Evolutionary conservation across 2,888 invertebrate species (phyloP), one percentile per base, ranked within the genome.

Genomic region (Leptopilina myrica): DNA sequence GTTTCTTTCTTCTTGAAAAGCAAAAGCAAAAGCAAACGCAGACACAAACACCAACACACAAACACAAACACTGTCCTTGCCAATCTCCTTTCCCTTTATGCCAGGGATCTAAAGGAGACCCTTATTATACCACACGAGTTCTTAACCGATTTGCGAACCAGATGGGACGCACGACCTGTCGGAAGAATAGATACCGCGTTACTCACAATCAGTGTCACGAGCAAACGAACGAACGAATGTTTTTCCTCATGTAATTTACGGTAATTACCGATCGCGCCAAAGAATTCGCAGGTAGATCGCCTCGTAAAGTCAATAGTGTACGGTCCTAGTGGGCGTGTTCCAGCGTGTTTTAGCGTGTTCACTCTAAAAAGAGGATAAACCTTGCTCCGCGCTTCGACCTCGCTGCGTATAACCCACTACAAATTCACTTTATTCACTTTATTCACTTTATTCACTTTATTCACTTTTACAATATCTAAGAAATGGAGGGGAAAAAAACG

Each of bases 241-340:
- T 83, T 82, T 82, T 81, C 77, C 76, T 78, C 73, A 15, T 75
- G 78, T 81, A 82, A 83, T 83, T 83, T 83, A 83, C 83, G 82
- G 75, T 80, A 82, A 83, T 82, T 79, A 80, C 82, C 78, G 79
- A 82, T 79, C 80, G 66, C 15, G 53, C 43, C 53, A 80, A 49
- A 77, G 81, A 80, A 81, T 76, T 77, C 77, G 76, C 26, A 56
- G 75, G 56, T 65, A 59, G 77, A 43, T 78, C 64, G 75, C 56
- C 78, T 81, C 80, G 80, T 81, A 81, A 81, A 82, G 64, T 79
- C 67, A 69, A 77, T 59, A 69, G 69, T 75, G 76, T 33, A 78
- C 77, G 69, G 79, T 77, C 76, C 76, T 66, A 79, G 78, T 82
- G 82, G 82, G 81, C 82, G 82, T 82, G 81, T 33, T 79, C 81